Evolutionary conservation across 2,113 vertebrate genomes (phyloP), one percentile per base, ranked within the genome.

Genomic region (Crotalus tigris): DNA sequence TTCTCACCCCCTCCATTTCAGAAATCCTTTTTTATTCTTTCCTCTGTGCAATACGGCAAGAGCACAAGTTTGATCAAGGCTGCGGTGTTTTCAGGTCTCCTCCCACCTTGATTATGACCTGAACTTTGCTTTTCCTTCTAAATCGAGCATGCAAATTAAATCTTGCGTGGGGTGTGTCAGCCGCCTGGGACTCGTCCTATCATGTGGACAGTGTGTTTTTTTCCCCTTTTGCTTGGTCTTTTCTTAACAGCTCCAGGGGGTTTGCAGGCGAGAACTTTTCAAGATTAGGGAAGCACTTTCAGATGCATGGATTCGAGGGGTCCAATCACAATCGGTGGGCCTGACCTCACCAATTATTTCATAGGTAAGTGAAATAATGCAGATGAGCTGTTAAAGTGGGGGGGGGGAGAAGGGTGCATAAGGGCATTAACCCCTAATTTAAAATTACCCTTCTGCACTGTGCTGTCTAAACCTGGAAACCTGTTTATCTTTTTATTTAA

Each of bases 121-220:
- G 96, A 92, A 95, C 96, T 98, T 97, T 94, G 96, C 96, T 97
- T 98, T 98, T 97, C 96, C 46, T 96, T 98, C 88, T 96, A 95
- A 97, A 97, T 95, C 29, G 87, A 95, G 87, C 86, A 11, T 95
- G 96, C 95, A 96, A 95, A 94, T 95, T 94, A 90, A 91, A 39
- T 17, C 23, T 92, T 2, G 94, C 94, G 94, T 96, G 96, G 96
- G 96, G 96, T 94, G 97, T 96, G 91, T 94, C 96, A 95, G 95
- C 96, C 96, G 96, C 96, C 93, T 93, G 92, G 95, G 96, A 97
- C 95, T 95, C 94, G 93, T 96, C 96, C 96, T 95, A 95, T 94
- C 96, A 44, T 87, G 96, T 95, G 95, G 93, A 94, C 95, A 91
- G 93, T 88, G 93, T 94, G 96, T 94, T 96, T 10, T 94, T 95